Evolutionary conservation across 2,888 invertebrate genomes (phyloP).

Genomic region (Caenorhabditis sulstoni): DNA sequence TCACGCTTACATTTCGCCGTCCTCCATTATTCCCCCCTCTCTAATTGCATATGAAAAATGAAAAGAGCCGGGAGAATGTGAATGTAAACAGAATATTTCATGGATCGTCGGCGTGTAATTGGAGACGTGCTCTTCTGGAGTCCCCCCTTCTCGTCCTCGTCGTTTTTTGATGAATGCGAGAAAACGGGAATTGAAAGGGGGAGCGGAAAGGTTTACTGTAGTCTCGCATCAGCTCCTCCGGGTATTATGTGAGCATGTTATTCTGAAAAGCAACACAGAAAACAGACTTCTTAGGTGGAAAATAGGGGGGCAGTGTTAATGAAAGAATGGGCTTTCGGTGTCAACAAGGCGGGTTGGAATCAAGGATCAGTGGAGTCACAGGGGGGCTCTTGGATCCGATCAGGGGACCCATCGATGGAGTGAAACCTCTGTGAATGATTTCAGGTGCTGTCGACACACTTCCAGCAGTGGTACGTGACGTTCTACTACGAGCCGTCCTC

Average conservation of each 20-base stretch:
- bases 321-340: not conserved
- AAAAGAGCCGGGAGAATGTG: conserved; percentile 7
- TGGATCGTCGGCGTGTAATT: conserved; percentile 53
- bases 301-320: not conserved
- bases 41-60: conserved; percentile 57
- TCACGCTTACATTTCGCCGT: not conserved
- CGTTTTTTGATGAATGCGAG: conserved; percentile 33
- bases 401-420: too few relatives aligned
- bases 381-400: too few relatives aligned
- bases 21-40: conserved; percentile 1
- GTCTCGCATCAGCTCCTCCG: not conserved
- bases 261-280: not conserved
- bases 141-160: too few relatives aligned
- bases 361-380: too few relatives aligned
- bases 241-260: not conserved
- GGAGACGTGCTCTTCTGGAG: conserved; percentile 30
- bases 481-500: conserved; percentile 78
- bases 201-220: conserved; percentile 4
- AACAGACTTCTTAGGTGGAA: not conserved
- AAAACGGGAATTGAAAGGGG: conserved; percentile 7
- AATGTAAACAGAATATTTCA: conserved; percentile 57
- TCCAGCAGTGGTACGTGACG: conserved; percentile 79
- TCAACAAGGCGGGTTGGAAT: not conserved
- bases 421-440: too few relatives aligned
- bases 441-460: conserved; percentile 77